Conservation (phyloP, 64 coral and sea anemone species). For the Porites lutea region DNA sequence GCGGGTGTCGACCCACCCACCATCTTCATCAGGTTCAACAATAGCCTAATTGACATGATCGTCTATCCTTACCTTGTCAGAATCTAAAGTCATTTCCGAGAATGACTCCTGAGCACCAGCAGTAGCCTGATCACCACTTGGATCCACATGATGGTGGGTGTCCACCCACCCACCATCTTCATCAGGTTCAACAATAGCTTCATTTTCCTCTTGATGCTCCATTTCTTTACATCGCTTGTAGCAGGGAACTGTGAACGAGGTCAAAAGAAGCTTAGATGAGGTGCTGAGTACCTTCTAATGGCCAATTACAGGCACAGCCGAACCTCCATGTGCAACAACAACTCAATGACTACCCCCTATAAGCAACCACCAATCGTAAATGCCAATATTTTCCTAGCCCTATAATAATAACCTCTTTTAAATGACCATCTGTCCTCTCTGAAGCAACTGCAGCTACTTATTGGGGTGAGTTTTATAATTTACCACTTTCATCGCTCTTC, state of each 20-base stretch:
- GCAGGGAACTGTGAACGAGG: slow-evolving; percentile 69
- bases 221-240: slow-evolving; percentile 99
- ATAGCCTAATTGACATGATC: slow-evolving; percentile 53
- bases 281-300: not conserved
- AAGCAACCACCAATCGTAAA: no score
- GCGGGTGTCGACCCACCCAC: slow-evolving; percentile 93
- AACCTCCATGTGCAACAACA: no score
- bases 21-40: slow-evolving; percentile 97
- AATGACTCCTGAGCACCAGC: slow-evolving; percentile 83
- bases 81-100: slow-evolving; percentile 95
- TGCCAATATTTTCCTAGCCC: no score
- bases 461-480: no score
- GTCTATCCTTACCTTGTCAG: slow-evolving; percentile 85
- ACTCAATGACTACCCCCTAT: no score
- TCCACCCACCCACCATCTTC: slow-evolving; percentile 97
- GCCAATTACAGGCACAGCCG: not conserved
- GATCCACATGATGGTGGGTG: slow-evolving; percentile 90
- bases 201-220: slow-evolving; percentile 98
- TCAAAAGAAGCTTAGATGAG: not conserved
- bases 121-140: slow-evolving; percentile 77
- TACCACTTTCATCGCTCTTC: no score
- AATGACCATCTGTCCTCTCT: no score
- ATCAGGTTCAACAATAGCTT: slow-evolving; percentile 99
- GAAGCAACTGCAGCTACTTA: no score
- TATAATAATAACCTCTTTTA: no score